Percentiles rank a stretch among this genome's conserved stretches.
Evolutionary conservation across 2,797 vertebrate species (phyloP).

Genomic region (Falco novaeseelandiae): DNA sequence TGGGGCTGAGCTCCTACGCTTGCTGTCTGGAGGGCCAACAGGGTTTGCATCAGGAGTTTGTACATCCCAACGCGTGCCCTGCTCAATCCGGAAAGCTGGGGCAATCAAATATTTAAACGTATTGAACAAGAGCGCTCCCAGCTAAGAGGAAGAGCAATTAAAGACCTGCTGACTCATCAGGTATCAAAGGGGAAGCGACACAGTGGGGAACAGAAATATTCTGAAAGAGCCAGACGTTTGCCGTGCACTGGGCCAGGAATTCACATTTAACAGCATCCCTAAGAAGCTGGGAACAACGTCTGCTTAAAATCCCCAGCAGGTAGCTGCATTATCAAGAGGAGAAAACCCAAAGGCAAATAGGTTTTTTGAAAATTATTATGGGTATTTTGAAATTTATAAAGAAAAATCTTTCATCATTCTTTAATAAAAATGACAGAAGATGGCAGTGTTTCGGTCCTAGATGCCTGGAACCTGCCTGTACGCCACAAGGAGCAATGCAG

Average conservation of each 20-base stretch:
- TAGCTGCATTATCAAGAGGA: background rate
- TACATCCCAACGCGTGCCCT: background rate
- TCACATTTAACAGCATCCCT: conserved; percentile 14
- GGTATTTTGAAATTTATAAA: background rate
- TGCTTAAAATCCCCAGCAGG: background rate
- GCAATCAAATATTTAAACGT: conserved; percentile 60
- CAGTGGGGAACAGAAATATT: conserved; percentile 4
- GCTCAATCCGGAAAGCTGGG: background rate
- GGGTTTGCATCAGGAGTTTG: background rate
- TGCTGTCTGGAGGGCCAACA: background rate
- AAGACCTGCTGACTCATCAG: conserved; percentile 48
- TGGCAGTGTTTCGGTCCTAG: background rate
- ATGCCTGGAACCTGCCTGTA: background rate
- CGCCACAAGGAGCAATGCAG: background rate
- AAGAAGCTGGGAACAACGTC: conserved; percentile 21
- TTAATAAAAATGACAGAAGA: background rate
- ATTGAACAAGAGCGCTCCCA: background rate
- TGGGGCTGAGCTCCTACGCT: background rate
- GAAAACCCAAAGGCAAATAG: background rate
- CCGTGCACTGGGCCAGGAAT: background rate
- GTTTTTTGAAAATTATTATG: background rate
- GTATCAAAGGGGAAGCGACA: conserved; percentile 12
- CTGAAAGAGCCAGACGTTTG: background rate
- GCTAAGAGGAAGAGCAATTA: conserved; percentile 50
- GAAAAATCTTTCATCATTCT: background rate